These are phyloP conservation scores for Monopterus albus DNA, from an alignment of 2,113 vertebrate species.

Conservation along the genomic window DNA sequence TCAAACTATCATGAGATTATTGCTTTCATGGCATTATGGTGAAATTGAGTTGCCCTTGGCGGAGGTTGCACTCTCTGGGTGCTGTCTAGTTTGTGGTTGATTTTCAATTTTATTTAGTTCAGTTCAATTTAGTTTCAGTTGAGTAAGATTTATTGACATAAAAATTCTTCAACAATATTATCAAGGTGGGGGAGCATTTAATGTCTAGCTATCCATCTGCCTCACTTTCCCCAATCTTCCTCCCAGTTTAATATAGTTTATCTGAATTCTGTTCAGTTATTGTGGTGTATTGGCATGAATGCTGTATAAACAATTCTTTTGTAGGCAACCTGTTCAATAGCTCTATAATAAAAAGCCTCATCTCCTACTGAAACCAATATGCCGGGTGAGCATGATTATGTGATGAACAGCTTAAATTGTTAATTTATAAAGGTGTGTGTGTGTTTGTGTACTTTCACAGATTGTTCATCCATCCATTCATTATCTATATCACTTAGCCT, in stretches of 20 bases:
- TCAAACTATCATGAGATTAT: too few relatives aligned
- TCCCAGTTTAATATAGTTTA: conserved; percentile 40
- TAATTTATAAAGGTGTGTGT: not conserved
- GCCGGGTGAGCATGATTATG: not conserved
- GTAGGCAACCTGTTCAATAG: not conserved
- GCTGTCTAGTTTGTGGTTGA: conserved; percentile 7
- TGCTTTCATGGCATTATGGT: too few relatives aligned
- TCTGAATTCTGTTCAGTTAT: conserved; percentile 32
- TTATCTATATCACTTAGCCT: too few relatives aligned
- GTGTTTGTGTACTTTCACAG: too few relatives aligned
- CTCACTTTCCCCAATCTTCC: not conserved
- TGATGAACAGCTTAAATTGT: conserved; percentile 3
- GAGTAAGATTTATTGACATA: conserved; percentile 41
- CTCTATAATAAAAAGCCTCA: conserved; percentile 18
- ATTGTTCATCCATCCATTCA: too few relatives aligned
- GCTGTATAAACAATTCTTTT: conserved; percentile 11
- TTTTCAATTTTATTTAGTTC: conserved; percentile 13
- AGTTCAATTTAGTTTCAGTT: conserved; percentile 16
- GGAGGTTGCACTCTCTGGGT: too few relatives aligned
- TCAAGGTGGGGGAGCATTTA: not conserved
- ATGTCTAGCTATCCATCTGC: conserved; percentile 1
- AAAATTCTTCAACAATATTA: conserved; percentile 26
- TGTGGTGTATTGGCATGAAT: conserved; percentile 10
- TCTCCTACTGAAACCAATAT: conserved; percentile 20
- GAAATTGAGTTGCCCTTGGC: too few relatives aligned